A percentile compares a stretch with the other conserved stretches of the same genome.
These are phyloP conservation scores for Pterocles orientalis DNA, from an alignment of 2,113 vertebrate species.

Conservation along the genomic window DNA sequence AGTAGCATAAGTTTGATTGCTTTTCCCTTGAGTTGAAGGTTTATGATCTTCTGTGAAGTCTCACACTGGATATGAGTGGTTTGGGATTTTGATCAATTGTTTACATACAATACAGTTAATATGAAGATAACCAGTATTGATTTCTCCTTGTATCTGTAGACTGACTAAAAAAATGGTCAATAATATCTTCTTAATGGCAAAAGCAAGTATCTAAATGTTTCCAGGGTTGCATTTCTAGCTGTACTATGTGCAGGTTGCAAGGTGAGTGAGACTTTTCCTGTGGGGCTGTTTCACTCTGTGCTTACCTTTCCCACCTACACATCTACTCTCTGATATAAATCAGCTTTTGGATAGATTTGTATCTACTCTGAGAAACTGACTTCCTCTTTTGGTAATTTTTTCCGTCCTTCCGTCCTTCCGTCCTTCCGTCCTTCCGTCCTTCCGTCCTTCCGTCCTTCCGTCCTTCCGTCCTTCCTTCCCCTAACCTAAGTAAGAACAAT, in stretches of 20 bases:
- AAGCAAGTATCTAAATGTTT: fast-evolving
- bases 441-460: no score
- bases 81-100: background rate
- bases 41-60: background rate
- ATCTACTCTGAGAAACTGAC: background rate
- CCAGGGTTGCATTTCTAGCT: background rate
- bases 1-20: background rate
- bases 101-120: background rate
- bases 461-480: no score
- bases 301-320: background rate
- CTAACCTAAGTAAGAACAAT: background rate
- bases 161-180: background rate
- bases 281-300: background rate
- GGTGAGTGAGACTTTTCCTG: background rate
- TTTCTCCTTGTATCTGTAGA: background rate
- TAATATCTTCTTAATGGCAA: background rate
- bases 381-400: background rate
- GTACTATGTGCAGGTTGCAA: background rate
- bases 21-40: background rate
- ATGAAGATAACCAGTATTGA: background rate
- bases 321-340: background rate
- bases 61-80: background rate
- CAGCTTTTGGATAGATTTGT: background rate
- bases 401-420: no score
- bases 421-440: no score